Conservation (phyloP, 2,113 vertebrate species). For the Periophthalmodon schlosseri region DNA sequence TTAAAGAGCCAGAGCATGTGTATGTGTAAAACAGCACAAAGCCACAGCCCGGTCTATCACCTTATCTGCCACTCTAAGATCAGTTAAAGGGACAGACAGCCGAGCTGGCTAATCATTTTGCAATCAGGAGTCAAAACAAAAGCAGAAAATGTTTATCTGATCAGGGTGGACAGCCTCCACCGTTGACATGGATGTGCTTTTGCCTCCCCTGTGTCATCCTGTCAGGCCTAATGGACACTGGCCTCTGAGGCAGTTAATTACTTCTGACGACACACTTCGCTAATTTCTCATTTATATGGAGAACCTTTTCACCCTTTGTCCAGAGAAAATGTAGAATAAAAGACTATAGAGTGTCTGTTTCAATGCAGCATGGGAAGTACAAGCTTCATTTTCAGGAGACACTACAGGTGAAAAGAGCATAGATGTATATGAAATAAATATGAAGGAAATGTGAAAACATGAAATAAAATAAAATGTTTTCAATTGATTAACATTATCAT, state of each 20-base stretch:
- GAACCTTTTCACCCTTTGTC: constrained; percentile 83
- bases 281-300: constrained; percentile 94
- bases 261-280: constrained; percentile 91
- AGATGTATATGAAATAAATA: too few species aligned
- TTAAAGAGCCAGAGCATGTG: background rate
- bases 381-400: constrained; percentile 32
- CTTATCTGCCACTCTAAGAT: constrained; percentile 71
- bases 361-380: constrained; percentile 66
- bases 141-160: constrained; percentile 90
- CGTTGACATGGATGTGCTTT: constrained; percentile 88
- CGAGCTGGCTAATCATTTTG: constrained; percentile 84
- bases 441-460: too few species aligned
- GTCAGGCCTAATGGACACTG: constrained; percentile 91
- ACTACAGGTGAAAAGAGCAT: background rate
- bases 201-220: constrained; percentile 81
- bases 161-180: constrained; percentile 88
- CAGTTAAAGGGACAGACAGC: constrained; percentile 72
- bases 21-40: constrained; percentile 45
- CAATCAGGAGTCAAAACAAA: constrained; percentile 87
- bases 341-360: constrained; percentile 78
- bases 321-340: constrained; percentile 74
- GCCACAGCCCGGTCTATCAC: constrained; percentile 52
- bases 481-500: too few species aligned
- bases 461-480: too few species aligned
- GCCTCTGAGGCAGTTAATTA: constrained; percentile 91